Evolutionary conservation across 2,888 invertebrate genomes (phyloP).

Genomic region (Phragmatobia fuliginosa): DNA sequence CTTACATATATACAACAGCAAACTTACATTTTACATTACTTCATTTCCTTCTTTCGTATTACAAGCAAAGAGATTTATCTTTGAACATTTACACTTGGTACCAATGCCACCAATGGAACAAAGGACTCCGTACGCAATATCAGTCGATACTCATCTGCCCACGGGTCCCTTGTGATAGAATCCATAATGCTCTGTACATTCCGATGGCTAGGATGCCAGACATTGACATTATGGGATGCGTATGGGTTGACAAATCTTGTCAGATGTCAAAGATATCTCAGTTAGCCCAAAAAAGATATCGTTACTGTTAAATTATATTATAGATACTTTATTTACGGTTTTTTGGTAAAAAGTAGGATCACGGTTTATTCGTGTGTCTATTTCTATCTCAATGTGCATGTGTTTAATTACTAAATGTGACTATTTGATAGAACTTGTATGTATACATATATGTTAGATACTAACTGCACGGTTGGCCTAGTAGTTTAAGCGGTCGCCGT

Average conservation of each 20-base stretch:
- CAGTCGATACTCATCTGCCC: constrained; percentile 11
- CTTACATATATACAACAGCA: neutral
- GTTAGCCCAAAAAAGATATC: neutral
- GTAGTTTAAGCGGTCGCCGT: too few species aligned
- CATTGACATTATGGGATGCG: constrained; percentile 50
- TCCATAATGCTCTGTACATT: constrained; percentile 73
- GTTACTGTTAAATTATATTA: neutral
- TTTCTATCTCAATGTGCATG: neutral
- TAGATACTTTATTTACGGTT: neutral
- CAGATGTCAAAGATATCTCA: constrained; percentile 17
- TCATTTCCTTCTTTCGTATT: neutral
- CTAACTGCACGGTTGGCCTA: too few species aligned
- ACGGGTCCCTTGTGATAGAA: constrained; percentile 59
- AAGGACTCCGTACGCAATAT: neutral
- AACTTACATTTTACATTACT: too few species aligned
- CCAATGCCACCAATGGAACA: neutral
- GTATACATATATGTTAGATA: too few species aligned
- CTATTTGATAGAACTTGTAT: too few species aligned
- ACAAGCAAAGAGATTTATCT: neutral
- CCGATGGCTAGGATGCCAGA: constrained; percentile 56
- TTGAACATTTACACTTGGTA: neutral
- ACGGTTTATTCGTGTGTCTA: neutral
- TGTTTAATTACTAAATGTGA: too few species aligned
- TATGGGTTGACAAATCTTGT: constrained; percentile 34
- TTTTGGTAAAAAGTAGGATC: neutral